Evolutionary conservation across 2,797 vertebrate species (phyloP), one percentile per base, ranked within the genome.

Genomic region (Adelosebastes latens): DNA sequence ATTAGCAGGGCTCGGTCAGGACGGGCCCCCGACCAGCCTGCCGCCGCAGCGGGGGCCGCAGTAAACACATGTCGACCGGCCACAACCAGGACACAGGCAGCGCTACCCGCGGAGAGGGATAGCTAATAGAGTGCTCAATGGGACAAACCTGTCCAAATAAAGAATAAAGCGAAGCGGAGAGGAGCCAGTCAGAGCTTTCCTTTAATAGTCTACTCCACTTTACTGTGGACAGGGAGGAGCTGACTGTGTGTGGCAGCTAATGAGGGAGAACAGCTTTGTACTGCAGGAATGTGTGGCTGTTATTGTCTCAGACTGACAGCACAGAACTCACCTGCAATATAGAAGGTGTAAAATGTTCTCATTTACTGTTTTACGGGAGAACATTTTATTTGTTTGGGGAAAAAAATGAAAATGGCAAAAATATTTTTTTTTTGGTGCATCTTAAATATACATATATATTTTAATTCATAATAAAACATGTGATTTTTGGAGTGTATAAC

Each of bases 1-100:
- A 95, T 96, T 96, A 95, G 93, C 94, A 74, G 89, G 90, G 91
- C 90, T 90, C 88, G 94, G 94, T 95, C 91, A 91, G 92, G 91
- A 94, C 83, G 83, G 90, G 90, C 90, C 90, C 89, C 91, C 82
- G 63, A 93, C 93, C 90, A 94, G 92, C 82, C 90, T 86, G 93
- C 87, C 63, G 76, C 91, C 94, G 36, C 96, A 95, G 95, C 95
- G 80, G 95, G 94, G 90, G 93, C 94, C 93, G 70, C 93, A 82
- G 94, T 96, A 96, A 96, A 96, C 95, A 96, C 94, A 95, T 95
- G 94, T 96, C 94, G 88, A 92, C 91, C 91, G 91, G 91, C 95
- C 90, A 74, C 92, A 93, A 94, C 93, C 93, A 86, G 93, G 87
- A 93, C 90, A 88, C 87, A 78, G 79, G 90, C 91, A 87, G 88